These are phyloP conservation scores for Gorsachius magnificus DNA, from an alignment of 2,797 vertebrate species.

Conservation along the genomic window DNA sequence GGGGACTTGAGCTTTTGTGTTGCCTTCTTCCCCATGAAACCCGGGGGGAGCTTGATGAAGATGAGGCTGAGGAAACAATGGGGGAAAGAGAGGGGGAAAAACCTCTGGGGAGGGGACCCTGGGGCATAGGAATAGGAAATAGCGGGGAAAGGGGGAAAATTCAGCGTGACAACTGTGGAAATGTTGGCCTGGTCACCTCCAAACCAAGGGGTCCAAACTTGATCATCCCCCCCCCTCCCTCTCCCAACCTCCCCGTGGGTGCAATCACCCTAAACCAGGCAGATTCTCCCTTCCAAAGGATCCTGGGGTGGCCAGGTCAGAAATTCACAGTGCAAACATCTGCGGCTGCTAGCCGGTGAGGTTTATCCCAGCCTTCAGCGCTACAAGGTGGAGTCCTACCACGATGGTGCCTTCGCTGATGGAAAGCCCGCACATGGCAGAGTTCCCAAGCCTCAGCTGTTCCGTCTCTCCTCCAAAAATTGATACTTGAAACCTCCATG, in stretches of 20 bases:
- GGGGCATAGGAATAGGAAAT: not conserved
- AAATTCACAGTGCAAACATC: too few relatives aligned
- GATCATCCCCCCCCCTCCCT: too few relatives aligned
- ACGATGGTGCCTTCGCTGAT: fast-evolving
- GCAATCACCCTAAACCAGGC: not conserved
- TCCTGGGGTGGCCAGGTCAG: not conserved
- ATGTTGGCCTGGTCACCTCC: not conserved
- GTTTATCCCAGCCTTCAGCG: too few relatives aligned
- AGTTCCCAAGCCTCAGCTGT: not conserved
- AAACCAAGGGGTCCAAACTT: not conserved
- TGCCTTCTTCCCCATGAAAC: not conserved
- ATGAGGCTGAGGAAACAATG: fast-evolving
- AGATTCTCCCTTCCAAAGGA: not conserved
- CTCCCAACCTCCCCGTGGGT: fast-evolving
- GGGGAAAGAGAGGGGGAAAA: not conserved
- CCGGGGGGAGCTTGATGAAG: too few relatives aligned
- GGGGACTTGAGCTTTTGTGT: not conserved
- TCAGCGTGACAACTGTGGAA: fast-evolving
- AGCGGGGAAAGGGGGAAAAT: fast-evolving
- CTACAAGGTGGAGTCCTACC: not conserved
- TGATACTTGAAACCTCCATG: not conserved
- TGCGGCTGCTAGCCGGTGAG: not conserved
- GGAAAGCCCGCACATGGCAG: not conserved
- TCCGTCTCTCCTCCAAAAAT: not conserved
- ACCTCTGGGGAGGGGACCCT: not conserved